Percentiles rank a stretch among this genome's conserved stretches.
phyloP scores from a whole-genome alignment of 2,113 vertebrate genomes.

The Salvator merianae region DNA sequence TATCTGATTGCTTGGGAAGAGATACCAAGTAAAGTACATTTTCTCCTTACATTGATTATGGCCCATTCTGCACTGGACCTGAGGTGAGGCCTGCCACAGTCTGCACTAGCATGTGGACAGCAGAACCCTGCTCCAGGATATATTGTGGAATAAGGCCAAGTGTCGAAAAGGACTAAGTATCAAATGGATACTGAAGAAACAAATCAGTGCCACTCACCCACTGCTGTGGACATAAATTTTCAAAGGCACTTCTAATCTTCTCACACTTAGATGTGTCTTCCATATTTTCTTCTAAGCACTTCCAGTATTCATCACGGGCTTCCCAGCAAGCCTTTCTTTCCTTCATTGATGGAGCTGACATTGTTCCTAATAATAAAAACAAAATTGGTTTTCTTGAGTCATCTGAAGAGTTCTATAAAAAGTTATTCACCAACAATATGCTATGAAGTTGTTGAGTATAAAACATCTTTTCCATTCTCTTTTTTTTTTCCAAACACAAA shows the following conservation, averaged over 20 bases:
- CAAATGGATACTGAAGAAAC: not conserved
- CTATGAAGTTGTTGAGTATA: not conserved
- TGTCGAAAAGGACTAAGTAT: too few species aligned
- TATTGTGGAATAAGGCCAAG: too few species aligned
- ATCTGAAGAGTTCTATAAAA: not conserved
- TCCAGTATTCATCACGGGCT: constrained; percentile 87
- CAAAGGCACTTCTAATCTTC: constrained; percentile 76
- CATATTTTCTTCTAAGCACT: constrained; percentile 81
- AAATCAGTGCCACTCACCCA: constrained; percentile 80
- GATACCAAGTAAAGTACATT: not conserved
- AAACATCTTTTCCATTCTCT: not conserved
- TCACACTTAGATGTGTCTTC: constrained; percentile 76
- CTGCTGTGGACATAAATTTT: constrained; percentile 85
- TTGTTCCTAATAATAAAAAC: constrained; percentile 36
- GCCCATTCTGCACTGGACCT: too few species aligned
- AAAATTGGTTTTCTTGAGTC: not conserved
- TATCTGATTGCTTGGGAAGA: not conserved
- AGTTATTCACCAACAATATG: not conserved
- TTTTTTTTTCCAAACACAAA: not conserved
- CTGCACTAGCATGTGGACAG: too few species aligned
- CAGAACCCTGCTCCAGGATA: too few species aligned
- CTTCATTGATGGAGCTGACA: constrained; percentile 85
- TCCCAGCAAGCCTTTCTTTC: constrained; percentile 88
- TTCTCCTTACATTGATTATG: not conserved
- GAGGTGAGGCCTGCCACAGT: too few species aligned